Conservation (phyloP, 1,140 invertebrate genomes). For the Lepidurus packardi region DNA sequence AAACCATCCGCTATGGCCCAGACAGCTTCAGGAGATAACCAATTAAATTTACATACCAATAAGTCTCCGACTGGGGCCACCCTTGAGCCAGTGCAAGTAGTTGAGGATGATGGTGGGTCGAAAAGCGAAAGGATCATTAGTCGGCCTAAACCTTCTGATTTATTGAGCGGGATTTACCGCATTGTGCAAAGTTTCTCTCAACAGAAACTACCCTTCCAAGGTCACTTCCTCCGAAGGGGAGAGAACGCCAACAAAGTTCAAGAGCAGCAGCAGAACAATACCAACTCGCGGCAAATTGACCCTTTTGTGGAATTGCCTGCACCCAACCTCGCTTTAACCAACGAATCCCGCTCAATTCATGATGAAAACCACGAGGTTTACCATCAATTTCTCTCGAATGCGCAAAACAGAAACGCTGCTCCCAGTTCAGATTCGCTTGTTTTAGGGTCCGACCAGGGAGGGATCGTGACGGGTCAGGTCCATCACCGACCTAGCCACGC, state of each 20-base stretch:
- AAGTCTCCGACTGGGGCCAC: background rate
- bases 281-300: background rate
- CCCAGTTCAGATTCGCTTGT: background rate
- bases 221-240: background rate
- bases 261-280: background rate
- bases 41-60: background rate
- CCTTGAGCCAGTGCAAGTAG: background rate
- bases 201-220: slow-evolving; percentile 5
- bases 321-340: background rate
- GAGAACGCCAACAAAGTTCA: background rate
- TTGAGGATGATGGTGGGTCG: background rate
- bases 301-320: background rate
- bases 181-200: slow-evolving; percentile 6
- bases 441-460: background rate
- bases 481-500: background rate
- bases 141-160: background rate
- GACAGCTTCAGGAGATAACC: background rate
- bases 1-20: background rate
- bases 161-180: slow-evolving; percentile 3
- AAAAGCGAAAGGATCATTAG: slow-evolving; percentile 10
- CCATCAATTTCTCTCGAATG: background rate
- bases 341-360: background rate
- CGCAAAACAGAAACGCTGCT: background rate
- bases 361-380: background rate
- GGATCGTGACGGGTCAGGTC: background rate